These are phyloP conservation scores for Protobothrops flavoviridis DNA, from an alignment of 2,113 vertebrate genomes.

Conservation along the genomic window DNA sequence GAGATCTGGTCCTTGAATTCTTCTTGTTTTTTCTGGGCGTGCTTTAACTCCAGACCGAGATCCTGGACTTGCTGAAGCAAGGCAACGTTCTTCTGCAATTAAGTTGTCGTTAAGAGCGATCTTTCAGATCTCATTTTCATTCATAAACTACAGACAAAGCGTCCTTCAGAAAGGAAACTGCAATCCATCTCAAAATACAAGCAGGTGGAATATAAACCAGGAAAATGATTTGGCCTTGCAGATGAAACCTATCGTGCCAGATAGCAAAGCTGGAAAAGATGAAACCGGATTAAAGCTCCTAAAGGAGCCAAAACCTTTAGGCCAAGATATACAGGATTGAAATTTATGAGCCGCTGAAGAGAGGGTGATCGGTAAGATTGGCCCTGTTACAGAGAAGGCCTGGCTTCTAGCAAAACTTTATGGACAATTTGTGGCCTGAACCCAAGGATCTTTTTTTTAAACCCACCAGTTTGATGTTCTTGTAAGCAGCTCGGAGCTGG, in stretches of 20 bases:
- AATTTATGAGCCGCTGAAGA: no score
- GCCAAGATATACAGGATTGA: neutral
- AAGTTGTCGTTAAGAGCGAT: neutral
- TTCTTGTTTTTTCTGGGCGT: conserved; percentile 30
- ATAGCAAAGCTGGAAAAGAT: neutral
- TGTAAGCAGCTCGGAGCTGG: conserved; percentile 64
- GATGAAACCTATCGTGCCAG: neutral
- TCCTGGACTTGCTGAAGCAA: conserved; percentile 55
- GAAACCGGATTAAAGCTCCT: neutral
- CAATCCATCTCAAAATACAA: neutral
- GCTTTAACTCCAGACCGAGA: conserved; percentile 53
- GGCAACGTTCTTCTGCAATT: conserved; percentile 64
- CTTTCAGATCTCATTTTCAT: neutral
- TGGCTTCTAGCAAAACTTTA: neutral
- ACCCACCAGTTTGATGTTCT: conserved; percentile 67
- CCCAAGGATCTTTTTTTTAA: neutral
- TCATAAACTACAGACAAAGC: neutral
- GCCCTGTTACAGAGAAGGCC: neutral
- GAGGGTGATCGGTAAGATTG: neutral
- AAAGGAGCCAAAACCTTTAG: neutral
- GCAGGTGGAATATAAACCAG: neutral
- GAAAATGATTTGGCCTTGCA: neutral
- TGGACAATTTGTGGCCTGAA: no score
- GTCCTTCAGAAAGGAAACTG: neutral
- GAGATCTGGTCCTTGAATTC: conserved; percentile 52